Base-by-base conservation (phyloP, 2,888 invertebrate genomes). In the Pogonocherus hispidulus region DNA sequence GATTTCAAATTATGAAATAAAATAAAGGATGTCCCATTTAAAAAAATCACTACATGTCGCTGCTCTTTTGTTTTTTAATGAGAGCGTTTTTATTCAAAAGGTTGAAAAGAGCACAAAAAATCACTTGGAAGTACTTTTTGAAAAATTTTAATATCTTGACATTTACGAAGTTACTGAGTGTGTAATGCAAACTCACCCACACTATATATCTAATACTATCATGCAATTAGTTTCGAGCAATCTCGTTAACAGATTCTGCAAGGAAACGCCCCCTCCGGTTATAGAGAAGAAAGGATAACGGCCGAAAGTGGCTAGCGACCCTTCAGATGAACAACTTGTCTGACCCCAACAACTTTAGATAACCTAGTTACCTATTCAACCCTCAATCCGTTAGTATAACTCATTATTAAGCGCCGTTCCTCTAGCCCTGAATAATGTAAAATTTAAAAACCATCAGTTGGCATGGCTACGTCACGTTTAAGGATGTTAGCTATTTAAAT, bases 271-370 rank as follows among this genome's bases (percentile, higher is more conserved):
- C 56, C 63, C 56, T 55, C n/a, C 65, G 56, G 60, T 71, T 63
- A 68, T 63, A 66, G 51, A 51, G 66, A 67, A 59, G 52, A 16
- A 32, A 59, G 55, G 63, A 63, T 57, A 68, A 55, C 35, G 63
- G 57, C 57, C 32, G 65, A 59, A 65, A 66, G 64, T 67, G 56
- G 67, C 71, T 66, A 71, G 66, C 68, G 55, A 41, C 63, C 66
- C 54, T 52, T 20, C 51, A 63, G 64, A 63, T 11, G 49, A 16
- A 52, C 32, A 2, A 32, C 27, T 14, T 16, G 27, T 18, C 32
- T 52, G 52, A 52, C 52, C 32, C 18, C 19, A 18, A 22, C 20
- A 49, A 49, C 20, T 49, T 49, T 22, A 52, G 32, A 6, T 32
- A 52, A 52, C 27, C 52, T 52, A 8, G 32, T 52, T 52, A 49